Conservation (phyloP, 2,797 vertebrate genomes). For the Acomys russatus region DNA sequence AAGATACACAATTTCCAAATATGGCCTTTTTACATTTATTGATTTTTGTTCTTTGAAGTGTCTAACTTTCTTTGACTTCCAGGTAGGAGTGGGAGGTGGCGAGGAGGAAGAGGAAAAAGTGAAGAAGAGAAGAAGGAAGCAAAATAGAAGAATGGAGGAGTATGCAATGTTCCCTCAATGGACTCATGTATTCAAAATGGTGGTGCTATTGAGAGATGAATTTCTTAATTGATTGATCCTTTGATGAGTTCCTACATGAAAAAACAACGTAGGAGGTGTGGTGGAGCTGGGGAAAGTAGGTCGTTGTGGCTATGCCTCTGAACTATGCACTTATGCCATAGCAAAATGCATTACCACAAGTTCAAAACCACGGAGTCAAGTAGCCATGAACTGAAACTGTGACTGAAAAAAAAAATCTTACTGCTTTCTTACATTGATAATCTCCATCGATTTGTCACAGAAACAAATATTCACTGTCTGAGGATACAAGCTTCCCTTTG, state of each 20-base stretch:
- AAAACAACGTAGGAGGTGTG: background rate
- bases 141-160: background rate
- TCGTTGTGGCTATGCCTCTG: too few relatives aligned
- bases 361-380: background rate
- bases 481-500: background rate
- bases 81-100: background rate
- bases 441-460: background rate
- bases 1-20: background rate
- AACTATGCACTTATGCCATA: background rate
- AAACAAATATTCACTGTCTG: background rate
- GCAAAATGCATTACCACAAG: background rate
- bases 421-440: background rate
- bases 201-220: background rate
- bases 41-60: background rate
- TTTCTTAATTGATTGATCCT: background rate
- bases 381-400: background rate
- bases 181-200: background rate
- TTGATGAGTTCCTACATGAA: background rate
- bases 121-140: background rate
- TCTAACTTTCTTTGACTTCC: background rate
- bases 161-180: background rate
- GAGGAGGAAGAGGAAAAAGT: background rate
- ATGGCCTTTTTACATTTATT: background rate
- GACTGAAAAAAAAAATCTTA: background rate
- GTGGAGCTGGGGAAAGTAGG: background rate